Evolutionary conservation across 1,140 invertebrate genomes (phyloP).

Genomic region (Neuroterus valhalla): DNA sequence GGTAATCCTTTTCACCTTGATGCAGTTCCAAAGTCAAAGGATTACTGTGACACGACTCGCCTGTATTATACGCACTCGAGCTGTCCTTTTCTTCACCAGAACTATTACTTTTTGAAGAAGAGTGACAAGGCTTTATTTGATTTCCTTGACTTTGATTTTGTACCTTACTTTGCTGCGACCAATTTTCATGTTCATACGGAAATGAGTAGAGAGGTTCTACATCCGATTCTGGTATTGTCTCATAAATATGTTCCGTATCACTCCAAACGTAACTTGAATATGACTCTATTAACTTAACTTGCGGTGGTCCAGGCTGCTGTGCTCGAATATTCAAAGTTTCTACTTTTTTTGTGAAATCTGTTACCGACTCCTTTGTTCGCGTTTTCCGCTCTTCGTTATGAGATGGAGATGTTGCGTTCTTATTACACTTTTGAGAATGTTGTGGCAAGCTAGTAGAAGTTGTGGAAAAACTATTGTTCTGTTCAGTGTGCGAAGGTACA

Average conservation of each 20-base stretch:
- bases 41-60: conserved; percentile 84
- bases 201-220: conserved; percentile 81
- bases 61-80: conserved; percentile 87
- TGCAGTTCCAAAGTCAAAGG: conserved; percentile 79
- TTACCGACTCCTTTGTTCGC: conserved; percentile 60
- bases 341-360: conserved; percentile 65
- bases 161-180: conserved; percentile 41
- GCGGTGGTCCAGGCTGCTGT: conserved; percentile 47
- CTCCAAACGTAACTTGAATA: conserved; percentile 68
- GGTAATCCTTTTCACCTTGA: conserved; percentile 71
- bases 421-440: conserved; percentile 13
- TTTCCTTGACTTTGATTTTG: conserved; percentile 38
- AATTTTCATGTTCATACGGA: conserved; percentile 77
- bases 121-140: conserved; percentile 66
- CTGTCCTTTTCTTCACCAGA: conserved; percentile 79
- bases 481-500: conserved; percentile 46
- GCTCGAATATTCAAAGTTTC: conserved; percentile 58
- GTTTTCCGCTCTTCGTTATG: conserved; percentile 34
- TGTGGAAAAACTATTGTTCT: conserved; percentile 24
- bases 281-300: conserved; percentile 62
- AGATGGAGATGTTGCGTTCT: conserved; percentile 21
- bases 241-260: conserved; percentile 81
- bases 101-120: conserved; percentile 74
- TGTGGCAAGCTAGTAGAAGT: conserved; percentile 21
- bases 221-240: conserved; percentile 81